Base-by-base conservation (phyloP, 2,888 invertebrate genomes). In the Nasonovia ribisnigri region DNA sequence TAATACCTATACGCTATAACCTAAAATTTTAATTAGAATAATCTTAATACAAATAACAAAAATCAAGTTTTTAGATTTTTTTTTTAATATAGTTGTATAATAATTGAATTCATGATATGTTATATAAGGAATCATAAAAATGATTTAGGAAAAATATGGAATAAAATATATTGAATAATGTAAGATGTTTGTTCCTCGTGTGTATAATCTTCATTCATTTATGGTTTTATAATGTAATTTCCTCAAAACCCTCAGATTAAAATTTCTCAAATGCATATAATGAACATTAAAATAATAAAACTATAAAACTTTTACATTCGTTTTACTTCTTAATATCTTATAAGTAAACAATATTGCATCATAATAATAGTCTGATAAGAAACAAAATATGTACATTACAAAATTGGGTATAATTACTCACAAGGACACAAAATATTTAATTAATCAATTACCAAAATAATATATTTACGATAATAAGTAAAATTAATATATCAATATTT, bases 241-340 rank as follows among this genome's bases (percentile, higher is more conserved):
- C 1, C 36, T n/a, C 48, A 92, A 92, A 92, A 92, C 92, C 87
- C 60, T 87, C 87, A 92, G 87, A 67, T 87, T 92, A 0, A 11
- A 67, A 91, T 46, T 60, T 57, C 26, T 77, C 13, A 57, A 36
- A 46, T 36, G 16, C 77, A 36, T 20, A 77, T 13, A 84, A 51
- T 29, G 42, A 77, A 42, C 10, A n/a, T 42, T 29, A 29, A 84
- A 36, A 84, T 51, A 51, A 26, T n/a, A 77, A 77, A 77, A 77
- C 36, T 77, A 77, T 77, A 36, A 0, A 77, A 67, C n/a, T n/a
- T n/a, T 16, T 36, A 46, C 46, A 20, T 77, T 36, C 1, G 36
- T 77, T 36, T 77, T 36, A 77, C 77, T 20, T 77, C 20, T 77
- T 36, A 77, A 36, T 77, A 77, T 77, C 20, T 77, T 20, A 20